Conservation (phyloP, 2,113 vertebrate species). For the Tichodroma muraria region DNA sequence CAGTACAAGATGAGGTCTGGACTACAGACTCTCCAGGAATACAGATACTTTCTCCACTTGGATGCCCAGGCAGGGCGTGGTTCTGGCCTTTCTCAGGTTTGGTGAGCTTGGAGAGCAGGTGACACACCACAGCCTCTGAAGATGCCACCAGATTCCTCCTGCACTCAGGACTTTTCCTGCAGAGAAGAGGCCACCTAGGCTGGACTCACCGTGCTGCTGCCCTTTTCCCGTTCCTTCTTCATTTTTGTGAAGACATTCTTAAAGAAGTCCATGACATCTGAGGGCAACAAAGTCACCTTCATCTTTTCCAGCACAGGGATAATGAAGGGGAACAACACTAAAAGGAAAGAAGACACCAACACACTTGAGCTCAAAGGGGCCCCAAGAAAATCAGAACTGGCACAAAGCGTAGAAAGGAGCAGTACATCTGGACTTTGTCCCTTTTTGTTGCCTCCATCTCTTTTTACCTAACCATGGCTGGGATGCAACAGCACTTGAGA, state of each 20-base stretch:
- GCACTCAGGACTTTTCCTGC: neutral
- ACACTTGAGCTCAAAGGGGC: neutral
- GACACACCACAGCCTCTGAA: neutral
- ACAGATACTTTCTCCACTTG: neutral
- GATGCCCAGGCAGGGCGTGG: neutral
- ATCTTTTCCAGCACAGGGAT: conserved; percentile 64
- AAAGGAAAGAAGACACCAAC: neutral
- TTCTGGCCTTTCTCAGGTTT: neutral
- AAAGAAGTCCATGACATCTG: conserved; percentile 61
- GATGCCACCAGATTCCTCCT: neutral
- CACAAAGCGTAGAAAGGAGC: neutral
- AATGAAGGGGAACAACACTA: conserved; percentile 73
- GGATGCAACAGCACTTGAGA: neutral
- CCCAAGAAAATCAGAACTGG: neutral
- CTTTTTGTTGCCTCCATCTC: neutral
- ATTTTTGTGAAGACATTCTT: conserved; percentile 59
- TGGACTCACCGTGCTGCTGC: conserved; percentile 18
- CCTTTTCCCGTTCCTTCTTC: conserved; percentile 52
- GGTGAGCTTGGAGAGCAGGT: neutral
- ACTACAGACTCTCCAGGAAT: neutral
- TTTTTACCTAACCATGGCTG: neutral
- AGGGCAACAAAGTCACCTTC: conserved; percentile 65
- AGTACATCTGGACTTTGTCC: neutral
- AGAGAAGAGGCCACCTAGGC: neutral
- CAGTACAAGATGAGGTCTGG: neutral